Conservation (phyloP, 37 sponge, comb jelly and placozoan species). For the Ianthella basta region DNA sequence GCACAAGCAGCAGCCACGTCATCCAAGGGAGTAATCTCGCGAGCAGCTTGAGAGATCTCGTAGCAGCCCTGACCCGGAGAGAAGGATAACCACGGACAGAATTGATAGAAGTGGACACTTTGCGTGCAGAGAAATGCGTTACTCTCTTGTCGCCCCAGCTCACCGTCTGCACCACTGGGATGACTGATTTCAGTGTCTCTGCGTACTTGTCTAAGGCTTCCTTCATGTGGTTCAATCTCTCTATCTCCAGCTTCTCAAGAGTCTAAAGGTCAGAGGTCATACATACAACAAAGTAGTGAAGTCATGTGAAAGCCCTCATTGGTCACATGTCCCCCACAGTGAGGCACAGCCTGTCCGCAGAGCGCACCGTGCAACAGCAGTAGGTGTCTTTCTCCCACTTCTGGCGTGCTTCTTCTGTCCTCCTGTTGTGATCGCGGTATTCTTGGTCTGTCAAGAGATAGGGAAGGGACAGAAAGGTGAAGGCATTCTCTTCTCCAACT, state of each 20-base stretch:
- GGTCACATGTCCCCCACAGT: no score
- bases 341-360: no score
- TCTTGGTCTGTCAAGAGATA: conserved; percentile 48
- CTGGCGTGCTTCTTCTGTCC: conserved; percentile 73
- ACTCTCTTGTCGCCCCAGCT: no score
- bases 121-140: not conserved
- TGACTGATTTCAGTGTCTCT: conserved; percentile 45
- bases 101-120: not conserved
- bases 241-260: conserved; percentile 59
- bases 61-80: conserved; percentile 35
- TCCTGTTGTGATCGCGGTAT: conserved; percentile 66
- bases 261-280: conserved; percentile 32
- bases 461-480: not conserved
- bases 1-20: conserved; percentile 55
- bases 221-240: conserved; percentile 57
- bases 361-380: conserved; percentile 60
- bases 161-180: conserved; percentile 56
- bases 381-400: conserved; percentile 85
- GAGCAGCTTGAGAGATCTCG: conserved; percentile 36
- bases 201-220: conserved; percentile 54
- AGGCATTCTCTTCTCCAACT: no score
- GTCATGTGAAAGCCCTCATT: no score
- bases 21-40: conserved; percentile 30
- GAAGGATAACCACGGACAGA: not conserved
- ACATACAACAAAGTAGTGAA: not conserved